Base-by-base conservation (phyloP, 2,888 invertebrate species). In the Patella caerulea region DNA sequence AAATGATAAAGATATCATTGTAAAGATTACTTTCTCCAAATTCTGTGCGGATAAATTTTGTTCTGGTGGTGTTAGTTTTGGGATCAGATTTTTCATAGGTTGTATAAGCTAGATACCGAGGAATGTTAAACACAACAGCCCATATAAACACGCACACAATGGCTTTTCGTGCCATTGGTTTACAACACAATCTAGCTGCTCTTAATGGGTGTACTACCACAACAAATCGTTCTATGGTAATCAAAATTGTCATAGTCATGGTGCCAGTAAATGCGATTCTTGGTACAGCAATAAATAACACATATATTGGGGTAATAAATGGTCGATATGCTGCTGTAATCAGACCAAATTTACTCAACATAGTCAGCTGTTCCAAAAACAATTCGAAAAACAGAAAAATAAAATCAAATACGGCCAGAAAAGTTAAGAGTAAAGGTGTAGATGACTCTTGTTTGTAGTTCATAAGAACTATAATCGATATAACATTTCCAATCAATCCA, bases 181-280 rank as follows among this genome's bases (percentile, higher is more conserved):
- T 70, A 53, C 73, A 79, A 74, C 81, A 82, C 17, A 81, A 56
- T n/a, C 72, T 70, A 15, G 75, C 29, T 2, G 82, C 83, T 15
- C 72, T 71, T 15, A 83, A 75, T 4, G 83, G 83, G 71, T 74
- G 79, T 29, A 74, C 79, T 11, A 83, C 81, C 12, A 79, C 83
- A 14, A 80, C 55, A 73, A 77, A 83, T 9, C 83, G 52, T 73
- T 83, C 83, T 19, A 83, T 7, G 3, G 81, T 82, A 72, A 83
- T 82, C 45, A 79, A 53, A 14, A 81, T 77, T 0, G 82, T 81
- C 75, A 80, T 75, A 70, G 78, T 77, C 11, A 74, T 74, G 12
- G 77, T 74, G 11, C 79, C 79, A 14, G 81, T 82, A 71, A 82
- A 82, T 1, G 79, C 77, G 24, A 82, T 71, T 55, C 77, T 72